These are phyloP conservation scores for Carollia perspicillata DNA, from an alignment of 2,113 vertebrate genomes.

Conservation along the genomic window DNA sequence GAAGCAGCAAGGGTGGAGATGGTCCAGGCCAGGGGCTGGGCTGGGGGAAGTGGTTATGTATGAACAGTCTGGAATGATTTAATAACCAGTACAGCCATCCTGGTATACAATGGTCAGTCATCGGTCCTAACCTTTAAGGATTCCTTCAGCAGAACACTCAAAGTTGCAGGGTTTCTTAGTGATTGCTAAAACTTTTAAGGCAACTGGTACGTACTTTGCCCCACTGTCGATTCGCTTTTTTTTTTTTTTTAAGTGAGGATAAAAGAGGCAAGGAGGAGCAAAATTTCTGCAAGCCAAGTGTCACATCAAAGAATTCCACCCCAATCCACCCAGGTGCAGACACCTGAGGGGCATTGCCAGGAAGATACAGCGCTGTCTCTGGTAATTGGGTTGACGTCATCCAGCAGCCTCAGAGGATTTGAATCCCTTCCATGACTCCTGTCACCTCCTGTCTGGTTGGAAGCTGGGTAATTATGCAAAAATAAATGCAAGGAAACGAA, in stretches of 20 bases:
- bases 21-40: too few species aligned
- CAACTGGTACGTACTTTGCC: neutral
- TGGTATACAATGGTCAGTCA: neutral
- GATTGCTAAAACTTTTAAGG: neutral
- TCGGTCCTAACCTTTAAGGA: neutral
- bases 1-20: neutral
- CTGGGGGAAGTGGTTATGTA: neutral
- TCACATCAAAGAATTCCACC: constrained; percentile 39
- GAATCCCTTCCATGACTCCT: constrained; percentile 47
- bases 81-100: neutral
- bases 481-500: neutral
- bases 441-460: neutral
- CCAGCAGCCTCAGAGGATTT: constrained; percentile 15
- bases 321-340: constrained; percentile 38
- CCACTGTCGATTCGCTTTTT: neutral
- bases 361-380: neutral
- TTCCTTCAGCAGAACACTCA: neutral
- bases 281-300: constrained; percentile 20
- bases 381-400: constrained; percentile 60
- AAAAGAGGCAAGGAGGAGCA: neutral
- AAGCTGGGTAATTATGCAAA: constrained; percentile 3
- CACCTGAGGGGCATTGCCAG: neutral
- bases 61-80: neutral
- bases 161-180: neutral
- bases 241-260: neutral